Conservation (phyloP, 2,888 invertebrate species). For the Cheilosia soror region DNA sequence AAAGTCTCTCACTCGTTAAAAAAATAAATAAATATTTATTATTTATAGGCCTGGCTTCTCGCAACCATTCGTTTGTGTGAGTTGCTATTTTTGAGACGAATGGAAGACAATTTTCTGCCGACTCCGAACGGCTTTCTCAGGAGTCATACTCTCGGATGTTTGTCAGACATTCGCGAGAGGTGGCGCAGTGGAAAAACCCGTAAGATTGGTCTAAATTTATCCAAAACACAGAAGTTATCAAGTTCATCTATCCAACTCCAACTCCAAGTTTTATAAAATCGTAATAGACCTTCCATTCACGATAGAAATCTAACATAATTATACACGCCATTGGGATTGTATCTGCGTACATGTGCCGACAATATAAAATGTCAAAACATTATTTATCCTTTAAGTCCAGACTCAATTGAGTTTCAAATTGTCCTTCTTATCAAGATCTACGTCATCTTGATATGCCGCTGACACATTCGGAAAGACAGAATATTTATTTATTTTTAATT, state of each 20-base stretch:
- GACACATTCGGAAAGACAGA: constrained; percentile 67
- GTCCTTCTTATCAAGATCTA: constrained; percentile 82
- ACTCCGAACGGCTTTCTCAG: too few relatives aligned
- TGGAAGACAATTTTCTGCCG: too few relatives aligned
- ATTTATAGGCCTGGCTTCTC: too few relatives aligned
- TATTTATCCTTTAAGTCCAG: constrained; percentile 74
- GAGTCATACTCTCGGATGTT: too few relatives aligned
- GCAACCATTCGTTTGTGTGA: too few relatives aligned
- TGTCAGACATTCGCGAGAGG: too few relatives aligned
- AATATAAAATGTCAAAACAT: constrained; percentile 74
- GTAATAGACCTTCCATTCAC: not conserved
- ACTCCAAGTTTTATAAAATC: not conserved
- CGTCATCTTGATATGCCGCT: constrained; percentile 79
- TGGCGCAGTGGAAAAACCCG: too few relatives aligned
- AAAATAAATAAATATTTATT: too few relatives aligned
- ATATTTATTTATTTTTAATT: constrained; percentile 75
- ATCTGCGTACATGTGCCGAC: constrained; percentile 57
- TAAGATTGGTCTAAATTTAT: too few relatives aligned
- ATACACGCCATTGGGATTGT: constrained; percentile 3
- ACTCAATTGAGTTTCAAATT: constrained; percentile 83
- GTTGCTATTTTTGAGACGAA: too few relatives aligned
- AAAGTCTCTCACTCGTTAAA: too few relatives aligned
- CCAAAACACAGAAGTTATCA: too few relatives aligned
- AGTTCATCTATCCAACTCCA: not conserved
- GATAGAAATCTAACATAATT: constrained; percentile 32